Evolutionary conservation across 1,140 invertebrate species (phyloP).

Genomic region (Anagrus nilaparvatae): DNA sequence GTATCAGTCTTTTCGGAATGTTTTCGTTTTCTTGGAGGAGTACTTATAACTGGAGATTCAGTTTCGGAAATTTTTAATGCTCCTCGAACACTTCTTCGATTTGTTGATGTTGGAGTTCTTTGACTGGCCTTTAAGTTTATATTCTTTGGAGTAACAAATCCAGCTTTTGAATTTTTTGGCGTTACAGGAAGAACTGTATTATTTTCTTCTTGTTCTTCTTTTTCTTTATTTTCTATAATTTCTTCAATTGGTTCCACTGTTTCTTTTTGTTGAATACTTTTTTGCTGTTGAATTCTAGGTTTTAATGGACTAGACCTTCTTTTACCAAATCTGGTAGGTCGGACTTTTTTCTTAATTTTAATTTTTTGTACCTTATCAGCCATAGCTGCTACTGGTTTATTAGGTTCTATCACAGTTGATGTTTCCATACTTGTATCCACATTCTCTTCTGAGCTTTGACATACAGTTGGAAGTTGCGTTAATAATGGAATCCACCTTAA

Average conservation of each 20-base stretch:
- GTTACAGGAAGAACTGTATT: no score
- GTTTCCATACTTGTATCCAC: constrained; percentile 32
- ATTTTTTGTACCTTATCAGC: constrained; percentile 38
- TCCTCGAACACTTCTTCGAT: constrained; percentile 30
- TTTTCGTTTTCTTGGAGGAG: constrained; percentile 35
- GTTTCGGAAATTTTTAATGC: no score
- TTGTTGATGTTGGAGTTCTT: no score
- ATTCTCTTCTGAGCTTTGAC: constrained; percentile 33
- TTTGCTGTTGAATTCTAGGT: constrained; percentile 22
- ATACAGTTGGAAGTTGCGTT: constrained; percentile 45
- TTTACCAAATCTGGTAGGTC: constrained; percentile 28
- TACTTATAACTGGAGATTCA: constrained; percentile 2
- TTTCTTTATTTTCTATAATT: constrained; percentile 17
- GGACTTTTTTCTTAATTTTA: constrained; percentile 36
- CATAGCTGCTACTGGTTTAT: constrained; percentile 29
- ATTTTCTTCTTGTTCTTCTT: constrained; percentile 19
- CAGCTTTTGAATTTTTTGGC: no score
- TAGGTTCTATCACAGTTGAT: constrained; percentile 26
- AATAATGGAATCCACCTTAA: constrained; percentile 87
- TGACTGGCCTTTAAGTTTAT: no score
- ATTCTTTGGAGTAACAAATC: no score
- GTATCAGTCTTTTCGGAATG: constrained; percentile 38
- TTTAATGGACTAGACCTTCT: constrained; percentile 35
- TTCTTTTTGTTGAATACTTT: constrained; percentile 10
- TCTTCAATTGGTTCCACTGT: constrained; percentile 9